These are phyloP conservation scores for Drosophila baimaii DNA, from an alignment of 1,140 invertebrate species.

Conservation along the genomic window DNA sequence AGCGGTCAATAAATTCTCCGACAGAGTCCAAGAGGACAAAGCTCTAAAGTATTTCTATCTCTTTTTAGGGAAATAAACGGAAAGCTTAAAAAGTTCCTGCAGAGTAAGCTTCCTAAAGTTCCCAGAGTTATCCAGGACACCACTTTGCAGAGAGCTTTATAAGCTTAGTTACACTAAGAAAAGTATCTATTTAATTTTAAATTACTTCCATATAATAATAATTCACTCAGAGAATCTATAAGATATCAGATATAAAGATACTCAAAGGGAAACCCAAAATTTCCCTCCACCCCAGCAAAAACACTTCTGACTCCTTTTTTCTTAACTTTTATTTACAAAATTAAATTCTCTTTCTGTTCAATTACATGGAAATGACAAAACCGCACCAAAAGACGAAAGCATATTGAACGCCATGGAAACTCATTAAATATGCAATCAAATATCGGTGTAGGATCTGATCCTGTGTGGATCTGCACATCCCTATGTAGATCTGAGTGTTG, in stretches of 20 bases:
- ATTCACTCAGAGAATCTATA: no score
- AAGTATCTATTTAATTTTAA: neutral
- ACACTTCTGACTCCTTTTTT: slow-evolving; percentile 55
- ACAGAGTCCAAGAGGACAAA: slow-evolving; percentile 17
- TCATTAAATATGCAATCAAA: slow-evolving; percentile 25
- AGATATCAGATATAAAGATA: no score
- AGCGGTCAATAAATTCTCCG: slow-evolving; percentile 22
- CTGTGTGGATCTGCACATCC: slow-evolving; percentile 8
- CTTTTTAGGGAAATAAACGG: no score
- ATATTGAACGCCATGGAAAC: slow-evolving; percentile 40
- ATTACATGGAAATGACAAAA: slow-evolving; percentile 61
- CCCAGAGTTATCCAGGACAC: neutral
- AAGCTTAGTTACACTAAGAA: neutral
- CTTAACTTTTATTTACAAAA: slow-evolving; percentile 80
- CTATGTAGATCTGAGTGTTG: slow-evolving; percentile 4
- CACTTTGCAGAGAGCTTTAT: neutral
- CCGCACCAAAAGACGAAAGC: slow-evolving; percentile 55
- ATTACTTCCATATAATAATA: no score
- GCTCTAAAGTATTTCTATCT: neutral
- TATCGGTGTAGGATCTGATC: slow-evolving; percentile 21
- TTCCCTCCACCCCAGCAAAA: neutral
- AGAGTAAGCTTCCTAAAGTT: neutral
- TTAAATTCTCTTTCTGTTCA: slow-evolving; percentile 63
- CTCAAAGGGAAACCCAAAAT: no score
- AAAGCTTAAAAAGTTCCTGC: neutral